These are phyloP conservation scores for Parauchenoglanis punctatus DNA, from an alignment of 2,797 vertebrate genomes.

Conservation along the genomic window DNA sequence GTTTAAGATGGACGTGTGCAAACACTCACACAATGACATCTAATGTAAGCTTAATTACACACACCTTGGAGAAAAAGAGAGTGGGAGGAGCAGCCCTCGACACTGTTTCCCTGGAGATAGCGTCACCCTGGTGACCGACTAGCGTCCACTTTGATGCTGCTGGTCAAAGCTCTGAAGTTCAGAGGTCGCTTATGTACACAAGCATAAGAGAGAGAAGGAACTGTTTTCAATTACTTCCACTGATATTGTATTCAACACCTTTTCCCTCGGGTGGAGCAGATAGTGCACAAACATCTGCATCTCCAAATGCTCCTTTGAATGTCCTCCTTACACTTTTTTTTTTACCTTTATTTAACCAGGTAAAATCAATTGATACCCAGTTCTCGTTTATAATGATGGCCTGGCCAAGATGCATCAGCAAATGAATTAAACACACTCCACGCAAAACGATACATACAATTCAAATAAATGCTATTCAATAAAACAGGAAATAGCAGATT, in stretches of 20 bases:
- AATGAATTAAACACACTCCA: too few relatives aligned
- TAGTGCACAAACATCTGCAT: neutral
- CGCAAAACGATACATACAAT: neutral
- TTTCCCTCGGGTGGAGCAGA: neutral
- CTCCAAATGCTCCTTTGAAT: neutral
- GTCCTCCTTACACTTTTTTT: neutral
- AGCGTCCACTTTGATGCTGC: slow-evolving; percentile 38
- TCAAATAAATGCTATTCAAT: too few relatives aligned
- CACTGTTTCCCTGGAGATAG: slow-evolving; percentile 49
- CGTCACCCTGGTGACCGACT: slow-evolving; percentile 38
- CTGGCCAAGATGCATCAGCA: too few relatives aligned
- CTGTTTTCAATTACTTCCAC: slow-evolving; percentile 30
- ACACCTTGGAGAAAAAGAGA: slow-evolving; percentile 54
- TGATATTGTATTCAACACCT: slow-evolving; percentile 19
- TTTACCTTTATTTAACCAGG: too few relatives aligned
- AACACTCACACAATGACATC: slow-evolving; percentile 60
- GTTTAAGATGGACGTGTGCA: slow-evolving; percentile 59
- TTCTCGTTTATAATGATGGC: too few relatives aligned
- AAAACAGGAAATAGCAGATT: too few relatives aligned
- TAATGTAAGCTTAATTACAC: slow-evolving; percentile 64
- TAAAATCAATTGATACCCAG: too few relatives aligned
- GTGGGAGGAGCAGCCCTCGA: slow-evolving; percentile 37
- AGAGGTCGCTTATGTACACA: slow-evolving; percentile 46
- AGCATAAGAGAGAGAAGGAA: slow-evolving; percentile 34
- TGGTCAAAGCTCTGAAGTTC: slow-evolving; percentile 47